These are phyloP conservation scores for Latrodectus geometricus DNA, from an alignment of 1,140 invertebrate species.

Conservation along the genomic window DNA sequence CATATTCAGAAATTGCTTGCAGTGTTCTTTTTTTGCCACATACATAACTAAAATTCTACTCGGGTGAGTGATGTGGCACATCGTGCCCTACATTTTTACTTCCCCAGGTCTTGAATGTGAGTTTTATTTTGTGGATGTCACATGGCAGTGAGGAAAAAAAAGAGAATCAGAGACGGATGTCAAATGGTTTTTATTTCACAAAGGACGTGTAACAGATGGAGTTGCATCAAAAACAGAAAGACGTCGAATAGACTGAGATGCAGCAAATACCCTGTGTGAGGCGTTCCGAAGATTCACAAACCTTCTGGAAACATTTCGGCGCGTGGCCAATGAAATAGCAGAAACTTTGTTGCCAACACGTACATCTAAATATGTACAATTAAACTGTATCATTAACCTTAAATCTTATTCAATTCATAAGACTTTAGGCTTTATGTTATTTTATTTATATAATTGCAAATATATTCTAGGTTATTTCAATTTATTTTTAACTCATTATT, in stretches of 20 bases:
- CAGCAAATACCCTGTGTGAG: conserved; percentile 45
- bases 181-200: conserved; percentile 55
- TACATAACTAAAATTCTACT: too few species aligned
- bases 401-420: not conserved
- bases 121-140: too few species aligned
- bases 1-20: too few species aligned
- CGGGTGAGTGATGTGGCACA: too few species aligned
- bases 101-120: too few species aligned
- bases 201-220: conserved; percentile 56
- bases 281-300: conserved; percentile 30
- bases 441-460: not conserved
- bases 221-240: conserved; percentile 35
- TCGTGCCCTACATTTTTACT: too few species aligned
- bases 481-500: not conserved
- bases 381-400: not conserved
- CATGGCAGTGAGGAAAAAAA: conserved; percentile 6
- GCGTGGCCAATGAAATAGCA: not conserved
- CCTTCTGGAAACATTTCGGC: conserved; percentile 22
- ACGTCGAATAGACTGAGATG: conserved; percentile 36
- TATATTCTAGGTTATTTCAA: not conserved
- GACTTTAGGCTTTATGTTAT: not conserved
- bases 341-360: conserved; percentile 1
- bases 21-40: too few species aligned
- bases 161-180: conserved; percentile 27
- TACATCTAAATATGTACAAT: not conserved